Percentiles rank a stretch among this genome's conserved stretches.
These are phyloP conservation scores for Dyspetes luteomarginatus DNA, from an alignment of 2,888 invertebrate genomes.

Conservation along the genomic window DNA sequence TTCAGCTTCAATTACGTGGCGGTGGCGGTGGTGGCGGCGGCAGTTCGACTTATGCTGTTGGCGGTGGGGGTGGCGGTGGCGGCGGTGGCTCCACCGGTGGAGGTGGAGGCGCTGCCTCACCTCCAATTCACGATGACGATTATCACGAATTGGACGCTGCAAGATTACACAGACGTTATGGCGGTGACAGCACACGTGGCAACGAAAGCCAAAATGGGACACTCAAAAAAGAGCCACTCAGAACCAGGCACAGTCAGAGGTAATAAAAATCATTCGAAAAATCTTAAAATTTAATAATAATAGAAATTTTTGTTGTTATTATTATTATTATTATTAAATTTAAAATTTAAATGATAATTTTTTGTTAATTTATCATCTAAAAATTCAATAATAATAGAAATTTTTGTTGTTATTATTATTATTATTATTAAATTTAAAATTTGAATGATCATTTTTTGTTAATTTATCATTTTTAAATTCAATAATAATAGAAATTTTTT, in stretches of 20 bases:
- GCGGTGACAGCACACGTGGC: slow-evolving; percentile 69
- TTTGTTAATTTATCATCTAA: too few relatives aligned
- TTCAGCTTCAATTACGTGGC: slow-evolving; percentile 79
- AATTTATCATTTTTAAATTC: too few relatives aligned
- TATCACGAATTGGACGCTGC: slow-evolving; percentile 82
- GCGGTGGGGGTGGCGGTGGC: slow-evolving; percentile 77
- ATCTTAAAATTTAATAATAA: too few relatives aligned
- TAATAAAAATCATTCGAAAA: too few relatives aligned
- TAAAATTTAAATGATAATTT: too few relatives aligned
- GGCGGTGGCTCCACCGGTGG: slow-evolving; percentile 69
- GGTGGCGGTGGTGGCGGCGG: slow-evolving; percentile 77
- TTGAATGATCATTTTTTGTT: too few relatives aligned
- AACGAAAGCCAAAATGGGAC: slow-evolving; percentile 74
- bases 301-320: too few relatives aligned
- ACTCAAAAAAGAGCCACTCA: slow-evolving; percentile 75
- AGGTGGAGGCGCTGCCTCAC: slow-evolving; percentile 71
- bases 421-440: too few relatives aligned
- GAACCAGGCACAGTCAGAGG: slow-evolving; percentile 82
- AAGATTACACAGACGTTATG: slow-evolving; percentile 81
- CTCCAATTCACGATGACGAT: slow-evolving; percentile 76
- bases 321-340: too few relatives aligned
- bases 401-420: too few relatives aligned
- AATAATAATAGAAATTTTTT: too few relatives aligned
- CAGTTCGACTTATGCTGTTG: slow-evolving; percentile 78
- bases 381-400: too few relatives aligned